phyloP scores from a whole-genome alignment of 2,113 vertebrate genomes.

The Aegithalos caudatus region DNA sequence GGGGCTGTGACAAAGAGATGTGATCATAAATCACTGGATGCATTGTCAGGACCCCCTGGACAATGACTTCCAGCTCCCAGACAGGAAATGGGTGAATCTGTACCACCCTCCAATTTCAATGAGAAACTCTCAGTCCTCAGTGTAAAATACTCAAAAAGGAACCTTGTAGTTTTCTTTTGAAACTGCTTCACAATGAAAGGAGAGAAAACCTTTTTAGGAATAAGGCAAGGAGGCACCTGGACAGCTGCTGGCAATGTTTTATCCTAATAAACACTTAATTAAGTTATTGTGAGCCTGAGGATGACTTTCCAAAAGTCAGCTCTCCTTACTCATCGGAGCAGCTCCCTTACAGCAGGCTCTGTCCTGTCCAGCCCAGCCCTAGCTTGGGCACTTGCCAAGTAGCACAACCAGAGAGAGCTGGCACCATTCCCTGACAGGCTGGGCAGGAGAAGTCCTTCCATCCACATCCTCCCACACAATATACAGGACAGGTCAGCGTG shows the following conservation, averaged over 20 bases:
- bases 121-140: background rate
- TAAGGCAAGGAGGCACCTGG: background rate
- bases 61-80: background rate
- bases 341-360: conserved; percentile 3
- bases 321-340: background rate
- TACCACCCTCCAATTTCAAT: background rate
- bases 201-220: background rate
- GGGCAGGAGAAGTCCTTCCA: background rate
- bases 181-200: background rate
- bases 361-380: conserved; percentile 29
- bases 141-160: background rate
- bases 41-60: accelerated
- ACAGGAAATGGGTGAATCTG: background rate
- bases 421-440: background rate
- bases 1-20: background rate
- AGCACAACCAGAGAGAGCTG: background rate
- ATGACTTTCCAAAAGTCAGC: background rate
- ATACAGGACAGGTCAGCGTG: accelerated
- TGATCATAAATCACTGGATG: accelerated
- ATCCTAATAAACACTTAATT: conserved; percentile 3
- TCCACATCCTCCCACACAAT: accelerated
- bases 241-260: conserved; percentile 17
- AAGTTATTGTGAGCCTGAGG: background rate
- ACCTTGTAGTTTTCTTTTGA: background rate
- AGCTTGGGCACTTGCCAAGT: background rate